Percentiles rank a stretch among this genome's conserved stretches.
phyloP scores from a whole-genome alignment of 1,140 invertebrate genomes.

The Drosophila kohkoa region DNA sequence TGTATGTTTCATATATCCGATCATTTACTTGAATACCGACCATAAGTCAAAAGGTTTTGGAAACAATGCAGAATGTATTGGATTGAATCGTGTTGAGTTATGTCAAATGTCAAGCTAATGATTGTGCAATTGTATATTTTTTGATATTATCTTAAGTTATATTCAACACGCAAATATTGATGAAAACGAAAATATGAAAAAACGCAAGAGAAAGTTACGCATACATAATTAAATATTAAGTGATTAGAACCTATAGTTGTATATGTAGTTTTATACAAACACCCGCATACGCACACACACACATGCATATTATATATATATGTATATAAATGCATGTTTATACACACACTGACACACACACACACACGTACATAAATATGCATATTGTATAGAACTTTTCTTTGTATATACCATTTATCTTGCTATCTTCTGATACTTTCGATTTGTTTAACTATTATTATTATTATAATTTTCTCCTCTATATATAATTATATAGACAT shows the following conservation, averaged over 20 bases:
- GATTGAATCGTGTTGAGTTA: not conserved
- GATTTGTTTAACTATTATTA: conserved; percentile 44
- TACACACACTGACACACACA: conserved; percentile 18
- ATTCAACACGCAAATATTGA: conserved; percentile 17
- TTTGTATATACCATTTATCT: conserved; percentile 68
- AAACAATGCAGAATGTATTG: not conserved
- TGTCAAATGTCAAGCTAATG: not conserved
- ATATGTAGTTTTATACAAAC: conserved; percentile 60
- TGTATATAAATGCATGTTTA: not conserved
- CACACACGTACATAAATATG: conserved; percentile 15
- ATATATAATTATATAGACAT: conserved; percentile 3
- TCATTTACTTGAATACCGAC: not conserved
- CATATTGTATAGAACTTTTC: conserved; percentile 58
- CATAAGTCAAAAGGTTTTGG: not conserved
- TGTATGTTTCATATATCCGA: conserved; percentile 9
- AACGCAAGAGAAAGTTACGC: conserved; percentile 6
- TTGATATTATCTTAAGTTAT: conserved; percentile 45
- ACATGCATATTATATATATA: conserved; percentile 17
- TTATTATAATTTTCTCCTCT: conserved; percentile 29
- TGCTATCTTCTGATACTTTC: conserved; percentile 30
- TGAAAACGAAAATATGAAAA: conserved; percentile 9
- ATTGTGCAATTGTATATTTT: conserved; percentile 56
- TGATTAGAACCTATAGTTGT: conserved; percentile 61
- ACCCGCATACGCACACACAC: conserved; percentile 23
- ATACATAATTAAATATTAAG: conserved; percentile 56